These are phyloP conservation scores for Stenotaenia linearis DNA, from an alignment of 2,888 invertebrate species.

Conservation along the genomic window DNA sequence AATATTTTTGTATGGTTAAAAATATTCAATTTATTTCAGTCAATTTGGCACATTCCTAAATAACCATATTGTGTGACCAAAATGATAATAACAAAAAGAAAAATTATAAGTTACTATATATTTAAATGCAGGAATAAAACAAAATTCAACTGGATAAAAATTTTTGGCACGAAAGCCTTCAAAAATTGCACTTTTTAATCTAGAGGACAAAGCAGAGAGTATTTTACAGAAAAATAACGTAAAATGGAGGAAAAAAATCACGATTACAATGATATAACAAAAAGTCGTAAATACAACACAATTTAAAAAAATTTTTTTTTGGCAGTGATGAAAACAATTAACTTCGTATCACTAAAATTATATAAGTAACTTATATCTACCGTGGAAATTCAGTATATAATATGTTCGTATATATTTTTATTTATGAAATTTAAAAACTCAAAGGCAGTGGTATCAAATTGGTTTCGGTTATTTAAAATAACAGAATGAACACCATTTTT, in stretches of 20 bases:
- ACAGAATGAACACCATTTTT: conserved; percentile 6
- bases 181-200: not conserved
- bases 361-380: not conserved
- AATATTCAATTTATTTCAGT: conserved; percentile 8
- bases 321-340: not conserved
- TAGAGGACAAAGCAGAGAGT: conserved; percentile 17
- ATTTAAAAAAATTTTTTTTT: not conserved
- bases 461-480: not conserved
- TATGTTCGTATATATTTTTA: not conserved
- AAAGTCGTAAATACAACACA: not conserved
- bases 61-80: conserved; percentile 2
- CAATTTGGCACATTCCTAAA: conserved; percentile 16
- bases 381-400: not conserved
- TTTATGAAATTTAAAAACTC: not conserved
- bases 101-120: conserved; percentile 14
- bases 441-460: conserved; percentile 12
- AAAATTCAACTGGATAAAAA: conserved; percentile 6
- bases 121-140: not conserved
- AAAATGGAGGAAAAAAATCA: not conserved
- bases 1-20: not conserved
- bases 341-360: not conserved
- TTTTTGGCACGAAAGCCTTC: not conserved
- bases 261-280: not conserved
- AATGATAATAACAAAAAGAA: conserved; percentile 8
- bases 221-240: not conserved